These are phyloP conservation scores for Siniperca chuatsi DNA, from an alignment of 2,113 vertebrate genomes.

Conservation along the genomic window DNA sequence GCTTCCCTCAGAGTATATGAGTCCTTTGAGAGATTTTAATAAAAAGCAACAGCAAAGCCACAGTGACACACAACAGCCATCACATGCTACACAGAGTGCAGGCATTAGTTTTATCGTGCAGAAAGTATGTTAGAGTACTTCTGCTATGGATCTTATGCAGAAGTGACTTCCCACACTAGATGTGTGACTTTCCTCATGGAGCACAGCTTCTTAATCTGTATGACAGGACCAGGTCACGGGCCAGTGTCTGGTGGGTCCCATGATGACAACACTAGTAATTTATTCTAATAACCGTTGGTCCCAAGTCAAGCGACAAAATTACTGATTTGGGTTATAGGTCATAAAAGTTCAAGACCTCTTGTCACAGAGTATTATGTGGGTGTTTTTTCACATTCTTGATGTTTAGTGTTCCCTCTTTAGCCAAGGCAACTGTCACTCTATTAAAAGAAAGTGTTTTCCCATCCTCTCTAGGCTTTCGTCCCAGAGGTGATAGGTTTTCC, in stretches of 20 bases:
- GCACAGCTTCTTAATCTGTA: not conserved
- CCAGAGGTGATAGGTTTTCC: conserved; percentile 40
- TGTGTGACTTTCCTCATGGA: not conserved
- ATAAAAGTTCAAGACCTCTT: conserved; percentile 42
- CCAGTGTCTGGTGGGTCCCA: conserved; percentile 20
- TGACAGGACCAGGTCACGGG: not conserved
- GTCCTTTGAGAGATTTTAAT: conserved; percentile 37
- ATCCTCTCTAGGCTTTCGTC: conserved; percentile 20
- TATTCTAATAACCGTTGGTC: conserved; percentile 15
- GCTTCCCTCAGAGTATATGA: conserved; percentile 33
- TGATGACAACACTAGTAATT: conserved; percentile 26
- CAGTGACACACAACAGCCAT: conserved; percentile 8
- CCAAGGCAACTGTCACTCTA: conserved; percentile 6
- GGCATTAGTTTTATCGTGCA: not conserved
- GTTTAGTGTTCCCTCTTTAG: not conserved
- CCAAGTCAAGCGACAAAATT: conserved; percentile 17
- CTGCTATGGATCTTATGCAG: not conserved
- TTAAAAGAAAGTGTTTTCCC: conserved; percentile 27
- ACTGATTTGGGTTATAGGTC: conserved; percentile 36
- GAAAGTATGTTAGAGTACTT: conserved; percentile 4
- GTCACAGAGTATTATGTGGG: not conserved
- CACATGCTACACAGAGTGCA: conserved; percentile 11
- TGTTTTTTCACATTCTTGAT: conserved; percentile 6
- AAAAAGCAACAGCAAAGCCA: conserved; percentile 35
- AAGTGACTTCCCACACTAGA: conserved; percentile 6